These are phyloP conservation scores for Micronycteris hirsuta DNA, from an alignment of 2,113 vertebrate genomes.

Conservation along the genomic window DNA sequence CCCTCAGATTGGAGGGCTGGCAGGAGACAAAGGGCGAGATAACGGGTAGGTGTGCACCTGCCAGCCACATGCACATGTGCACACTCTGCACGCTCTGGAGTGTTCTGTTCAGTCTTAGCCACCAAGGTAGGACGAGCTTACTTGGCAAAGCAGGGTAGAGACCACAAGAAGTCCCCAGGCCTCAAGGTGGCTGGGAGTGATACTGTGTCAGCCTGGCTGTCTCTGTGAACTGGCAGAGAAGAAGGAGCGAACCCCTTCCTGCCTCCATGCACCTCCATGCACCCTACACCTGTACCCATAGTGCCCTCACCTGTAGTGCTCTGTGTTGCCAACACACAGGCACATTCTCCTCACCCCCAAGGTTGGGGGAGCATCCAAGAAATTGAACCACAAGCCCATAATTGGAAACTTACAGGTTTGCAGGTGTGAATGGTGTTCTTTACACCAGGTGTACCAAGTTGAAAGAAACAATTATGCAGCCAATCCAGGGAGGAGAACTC, in stretches of 20 bases:
- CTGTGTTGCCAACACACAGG: background rate
- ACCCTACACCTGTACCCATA: too few species aligned
- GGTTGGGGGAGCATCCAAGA: background rate
- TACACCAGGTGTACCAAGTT: background rate
- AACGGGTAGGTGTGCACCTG: background rate
- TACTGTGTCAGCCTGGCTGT: background rate
- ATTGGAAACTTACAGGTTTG: slow-evolving; percentile 34
- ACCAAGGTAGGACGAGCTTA: background rate
- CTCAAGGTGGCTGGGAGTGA: background rate
- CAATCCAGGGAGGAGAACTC: background rate
- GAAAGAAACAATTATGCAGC: slow-evolving; percentile 28
- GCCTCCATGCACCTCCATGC: accelerated
- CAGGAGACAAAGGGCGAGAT: background rate
- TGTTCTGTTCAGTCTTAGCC: background rate
- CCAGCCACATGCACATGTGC: accelerated
- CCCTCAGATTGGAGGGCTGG: background rate
- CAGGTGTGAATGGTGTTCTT: slow-evolving; percentile 47
- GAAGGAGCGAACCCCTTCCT: background rate
- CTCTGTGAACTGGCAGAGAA: accelerated
- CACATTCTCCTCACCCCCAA: background rate
- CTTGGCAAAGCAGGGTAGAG: background rate
- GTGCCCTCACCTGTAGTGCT: background rate
- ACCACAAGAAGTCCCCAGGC: background rate
- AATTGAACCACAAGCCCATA: slow-evolving; percentile 1
- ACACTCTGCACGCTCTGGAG: accelerated